A percentile compares a stretch with the other conserved stretches of the same genome.
phyloP scores from a whole-genome alignment of 2,113 vertebrate genomes.

The Menidia beryllina region DNA sequence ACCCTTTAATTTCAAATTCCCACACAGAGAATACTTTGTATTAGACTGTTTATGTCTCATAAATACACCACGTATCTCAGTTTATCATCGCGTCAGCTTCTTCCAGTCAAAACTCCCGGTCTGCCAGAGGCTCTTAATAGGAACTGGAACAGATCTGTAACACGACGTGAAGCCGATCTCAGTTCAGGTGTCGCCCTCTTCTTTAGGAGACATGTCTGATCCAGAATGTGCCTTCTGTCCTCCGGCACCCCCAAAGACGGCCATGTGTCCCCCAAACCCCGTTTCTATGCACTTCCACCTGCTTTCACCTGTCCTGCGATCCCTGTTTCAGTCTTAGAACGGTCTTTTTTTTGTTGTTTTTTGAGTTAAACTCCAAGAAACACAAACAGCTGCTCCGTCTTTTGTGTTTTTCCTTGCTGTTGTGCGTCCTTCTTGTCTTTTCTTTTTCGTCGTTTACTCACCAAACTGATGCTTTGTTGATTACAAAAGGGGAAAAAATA shows the following conservation, averaged over 20 bases:
- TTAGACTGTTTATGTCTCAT: too few species aligned
- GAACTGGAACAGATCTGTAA: background rate
- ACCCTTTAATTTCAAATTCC: too few species aligned
- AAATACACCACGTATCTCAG: too few species aligned
- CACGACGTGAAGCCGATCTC: background rate
- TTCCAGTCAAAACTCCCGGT: too few species aligned
- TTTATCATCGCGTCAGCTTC: too few species aligned
- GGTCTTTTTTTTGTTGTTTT: too few species aligned
- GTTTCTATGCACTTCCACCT: background rate
- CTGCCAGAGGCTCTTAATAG: too few species aligned
- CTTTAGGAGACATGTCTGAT: background rate
- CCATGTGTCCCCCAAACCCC: background rate
- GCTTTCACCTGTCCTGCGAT: background rate
- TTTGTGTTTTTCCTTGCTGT: background rate
- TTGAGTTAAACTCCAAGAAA: too few species aligned
- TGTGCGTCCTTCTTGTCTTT: conserved; percentile 9
- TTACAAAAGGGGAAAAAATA: background rate
- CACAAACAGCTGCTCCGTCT: background rate
- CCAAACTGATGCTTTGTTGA: background rate
- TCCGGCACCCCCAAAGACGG: background rate
- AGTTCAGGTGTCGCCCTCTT: conserved; percentile 1
- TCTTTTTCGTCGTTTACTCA: background rate
- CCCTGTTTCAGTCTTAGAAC: background rate
- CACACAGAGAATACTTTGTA: too few species aligned
- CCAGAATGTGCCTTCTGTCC: conserved; percentile 16